Conservation (phyloP, 2,888 invertebrate species). For the Agriopis marginaria region DNA sequence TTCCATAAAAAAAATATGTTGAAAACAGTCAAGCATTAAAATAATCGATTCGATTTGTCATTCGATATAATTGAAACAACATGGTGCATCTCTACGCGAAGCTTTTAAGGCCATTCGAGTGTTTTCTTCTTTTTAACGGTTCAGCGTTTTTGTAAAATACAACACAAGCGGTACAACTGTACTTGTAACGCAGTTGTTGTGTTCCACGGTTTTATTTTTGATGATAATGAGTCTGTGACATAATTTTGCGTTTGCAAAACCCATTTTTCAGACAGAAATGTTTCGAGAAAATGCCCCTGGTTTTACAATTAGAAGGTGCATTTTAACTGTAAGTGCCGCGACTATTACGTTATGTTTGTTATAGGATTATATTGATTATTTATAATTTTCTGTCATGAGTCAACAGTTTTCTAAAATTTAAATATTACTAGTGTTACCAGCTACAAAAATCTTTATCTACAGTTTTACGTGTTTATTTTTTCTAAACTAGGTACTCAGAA, state of each 20-base stretch:
- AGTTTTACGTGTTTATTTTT: neutral
- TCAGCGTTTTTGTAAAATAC: constrained; percentile 45
- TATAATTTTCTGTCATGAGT: neutral
- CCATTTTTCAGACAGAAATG: constrained; percentile 23
- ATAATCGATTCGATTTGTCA: neutral
- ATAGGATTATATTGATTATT: neutral
- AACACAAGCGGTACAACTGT: constrained; percentile 24
- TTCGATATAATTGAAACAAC: constrained; percentile 8
- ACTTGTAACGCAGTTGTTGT: constrained; percentile 13
- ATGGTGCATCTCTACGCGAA: constrained; percentile 28
- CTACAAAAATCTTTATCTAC: neutral
- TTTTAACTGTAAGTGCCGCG: neutral
- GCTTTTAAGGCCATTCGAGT: constrained; percentile 46
- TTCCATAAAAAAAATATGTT: neutral
- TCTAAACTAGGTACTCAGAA: constrained; percentile 28
- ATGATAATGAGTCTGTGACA: constrained; percentile 36
- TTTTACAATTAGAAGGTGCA: neutral
- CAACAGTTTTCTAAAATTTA: too few species aligned
- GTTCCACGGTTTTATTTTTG: constrained; percentile 32
- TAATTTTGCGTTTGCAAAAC: constrained; percentile 28
- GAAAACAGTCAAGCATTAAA: neutral
- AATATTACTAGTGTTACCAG: too few species aligned
- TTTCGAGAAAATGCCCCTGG: constrained; percentile 5
- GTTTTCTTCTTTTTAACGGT: constrained; percentile 47
- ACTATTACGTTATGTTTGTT: neutral